Evolutionary conservation across 2,797 vertebrate genomes (phyloP).

Genomic region (Ptychadena robeensis): DNA sequence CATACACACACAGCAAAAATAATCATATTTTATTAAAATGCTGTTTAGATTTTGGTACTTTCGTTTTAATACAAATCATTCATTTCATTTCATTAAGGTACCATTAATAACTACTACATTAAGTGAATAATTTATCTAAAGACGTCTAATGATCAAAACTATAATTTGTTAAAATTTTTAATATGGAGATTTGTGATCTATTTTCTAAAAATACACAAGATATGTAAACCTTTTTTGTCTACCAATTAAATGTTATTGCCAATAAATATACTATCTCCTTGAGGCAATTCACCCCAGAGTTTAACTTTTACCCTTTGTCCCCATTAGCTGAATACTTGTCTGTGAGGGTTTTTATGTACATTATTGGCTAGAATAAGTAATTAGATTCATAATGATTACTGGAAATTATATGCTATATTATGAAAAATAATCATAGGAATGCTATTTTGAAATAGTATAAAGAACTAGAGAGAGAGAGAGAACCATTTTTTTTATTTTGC

Average conservation of each 20-base stretch:
- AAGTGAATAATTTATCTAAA: neutral
- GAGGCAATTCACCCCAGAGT: constrained; percentile 23
- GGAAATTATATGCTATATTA: constrained; percentile 34
- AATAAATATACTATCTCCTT: constrained; percentile 14
- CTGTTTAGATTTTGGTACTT: neutral
- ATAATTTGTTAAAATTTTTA: neutral
- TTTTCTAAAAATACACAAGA: constrained; percentile 10
- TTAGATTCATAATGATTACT: neutral
- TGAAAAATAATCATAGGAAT: constrained; percentile 7
- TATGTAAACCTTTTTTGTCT: constrained; percentile 4
- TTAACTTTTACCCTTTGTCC: constrained; percentile 38
- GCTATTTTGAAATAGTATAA: neutral
- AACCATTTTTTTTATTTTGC: neutral
- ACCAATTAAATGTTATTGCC: constrained; percentile 39
- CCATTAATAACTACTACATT: neutral
- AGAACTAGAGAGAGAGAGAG: no score
- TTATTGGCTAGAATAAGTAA: neutral
- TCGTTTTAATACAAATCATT: neutral
- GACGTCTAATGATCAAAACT: neutral
- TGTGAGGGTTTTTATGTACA: constrained; percentile 5
- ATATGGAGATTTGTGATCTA: neutral
- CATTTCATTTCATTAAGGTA: no score
- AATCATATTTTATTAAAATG: no score
- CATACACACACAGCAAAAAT: no score
- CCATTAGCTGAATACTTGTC: constrained; percentile 31